These are phyloP conservation scores for Chironomus striatipennis DNA, from an alignment of 1,140 invertebrate species.

Conservation along the genomic window DNA sequence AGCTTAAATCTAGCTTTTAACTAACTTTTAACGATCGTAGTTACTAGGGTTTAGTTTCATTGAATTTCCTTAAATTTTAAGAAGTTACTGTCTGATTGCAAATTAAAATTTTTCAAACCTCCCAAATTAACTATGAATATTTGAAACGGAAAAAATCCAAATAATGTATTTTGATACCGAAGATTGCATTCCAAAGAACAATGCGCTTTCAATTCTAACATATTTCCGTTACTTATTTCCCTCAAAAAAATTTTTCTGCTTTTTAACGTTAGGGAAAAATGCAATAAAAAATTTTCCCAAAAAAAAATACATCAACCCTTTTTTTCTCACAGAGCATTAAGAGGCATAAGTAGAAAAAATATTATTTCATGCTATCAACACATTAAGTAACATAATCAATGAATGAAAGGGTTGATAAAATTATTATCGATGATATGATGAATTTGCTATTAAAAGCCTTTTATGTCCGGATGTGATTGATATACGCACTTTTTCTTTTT, in stretches of 20 bases:
- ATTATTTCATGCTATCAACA: slow-evolving; percentile 22
- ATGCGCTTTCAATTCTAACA: background rate
- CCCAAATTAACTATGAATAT: no score
- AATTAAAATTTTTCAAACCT: no score
- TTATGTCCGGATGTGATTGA: slow-evolving; percentile 15
- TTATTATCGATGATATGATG: slow-evolving; percentile 21
- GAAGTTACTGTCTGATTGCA: no score
- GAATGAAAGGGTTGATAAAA: slow-evolving; percentile 18
- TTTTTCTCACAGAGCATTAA: slow-evolving; percentile 17
- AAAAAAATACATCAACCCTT: slow-evolving; percentile 10
- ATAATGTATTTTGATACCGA: no score
- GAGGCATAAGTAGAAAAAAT: slow-evolving; percentile 14
- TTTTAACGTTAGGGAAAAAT: background rate
- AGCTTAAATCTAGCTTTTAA: no score
- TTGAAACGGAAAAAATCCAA: no score
- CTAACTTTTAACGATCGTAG: no score
- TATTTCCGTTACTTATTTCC: background rate
- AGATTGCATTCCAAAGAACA: no score
- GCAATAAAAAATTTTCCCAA: background rate
- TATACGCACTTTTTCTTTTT: background rate
- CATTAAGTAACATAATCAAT: slow-evolving; percentile 21
- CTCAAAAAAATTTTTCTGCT: background rate
- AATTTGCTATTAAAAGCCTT: slow-evolving; percentile 18
- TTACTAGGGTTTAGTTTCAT: no score
- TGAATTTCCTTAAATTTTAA: no score